Evolutionary conservation across 2,113 vertebrate genomes (phyloP).

Genomic region (Oriolus oriolus): DNA sequence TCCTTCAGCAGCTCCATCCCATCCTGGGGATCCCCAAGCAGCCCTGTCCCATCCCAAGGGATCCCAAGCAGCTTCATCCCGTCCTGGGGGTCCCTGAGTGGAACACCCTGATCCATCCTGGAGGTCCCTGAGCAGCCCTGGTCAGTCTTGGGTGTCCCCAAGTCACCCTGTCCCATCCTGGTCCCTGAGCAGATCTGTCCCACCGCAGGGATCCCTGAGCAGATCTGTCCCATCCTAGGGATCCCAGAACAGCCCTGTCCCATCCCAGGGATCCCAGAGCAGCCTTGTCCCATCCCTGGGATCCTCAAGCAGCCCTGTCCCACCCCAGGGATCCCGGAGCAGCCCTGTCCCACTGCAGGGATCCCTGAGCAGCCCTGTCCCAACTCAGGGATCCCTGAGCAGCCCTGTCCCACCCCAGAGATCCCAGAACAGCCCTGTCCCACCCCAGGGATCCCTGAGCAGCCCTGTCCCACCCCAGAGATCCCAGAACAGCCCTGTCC

Average conservation of each 20-base stretch:
- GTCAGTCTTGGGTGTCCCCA: rapidly evolving
- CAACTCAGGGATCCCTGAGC: rapidly evolving
- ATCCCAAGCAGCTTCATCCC: neutral
- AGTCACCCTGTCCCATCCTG: no score
- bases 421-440: rapidly evolving
- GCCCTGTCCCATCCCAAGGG: neutral
- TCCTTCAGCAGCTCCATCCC: no score
- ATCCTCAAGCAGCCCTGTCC: no score
- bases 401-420: no score
- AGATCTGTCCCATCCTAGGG: no score
- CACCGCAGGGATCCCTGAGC: neutral
- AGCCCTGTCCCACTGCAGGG: no score
- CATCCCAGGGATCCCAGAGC: no score
- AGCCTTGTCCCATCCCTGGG: no score
- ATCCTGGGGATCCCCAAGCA: rapidly evolving
- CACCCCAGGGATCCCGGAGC: no score
- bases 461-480: neutral
- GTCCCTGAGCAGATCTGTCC: rapidly evolving
- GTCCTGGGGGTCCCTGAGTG: rapidly evolving
- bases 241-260: no score
- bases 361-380: neutral
- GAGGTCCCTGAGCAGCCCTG: rapidly evolving
- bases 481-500: no score
- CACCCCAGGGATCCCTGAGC: rapidly evolving
- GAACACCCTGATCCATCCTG: neutral